phyloP scores from a whole-genome alignment of 2,888 invertebrate genomes.

The Drosophila pullipes region DNA sequence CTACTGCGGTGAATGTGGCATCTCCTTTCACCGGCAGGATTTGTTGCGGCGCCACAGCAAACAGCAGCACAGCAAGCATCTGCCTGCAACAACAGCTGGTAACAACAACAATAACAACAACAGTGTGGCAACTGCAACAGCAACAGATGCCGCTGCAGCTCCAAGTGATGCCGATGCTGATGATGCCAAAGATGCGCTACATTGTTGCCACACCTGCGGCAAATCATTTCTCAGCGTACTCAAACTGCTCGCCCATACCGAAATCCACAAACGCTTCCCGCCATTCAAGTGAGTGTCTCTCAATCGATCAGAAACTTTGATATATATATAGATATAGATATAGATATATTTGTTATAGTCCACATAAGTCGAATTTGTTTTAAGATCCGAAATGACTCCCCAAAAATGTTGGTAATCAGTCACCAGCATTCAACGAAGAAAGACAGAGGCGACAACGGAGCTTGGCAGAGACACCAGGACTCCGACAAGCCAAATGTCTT shows the following conservation, averaged over 20 bases:
- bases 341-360: too few species aligned
- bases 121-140: neutral
- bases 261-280: slow-evolving; percentile 89
- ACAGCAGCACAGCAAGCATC: slow-evolving; percentile 80
- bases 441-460: too few species aligned
- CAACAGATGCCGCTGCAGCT: slow-evolving; percentile 16
- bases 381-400: too few species aligned
- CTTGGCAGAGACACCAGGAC: too few species aligned
- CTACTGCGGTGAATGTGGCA: slow-evolving; percentile 91
- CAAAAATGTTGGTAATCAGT: too few species aligned
- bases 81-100: neutral
- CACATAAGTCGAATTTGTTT: too few species aligned
- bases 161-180: slow-evolving; percentile 62
- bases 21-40: slow-evolving; percentile 92
- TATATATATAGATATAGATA: too few species aligned
- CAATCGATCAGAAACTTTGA: neutral
- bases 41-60: slow-evolving; percentile 90
- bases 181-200: slow-evolving; percentile 83
- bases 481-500: too few species aligned
- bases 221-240: slow-evolving; percentile 91
- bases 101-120: neutral
- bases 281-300: slow-evolving; percentile 85
- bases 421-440: too few species aligned
- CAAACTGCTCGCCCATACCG: slow-evolving; percentile 92
- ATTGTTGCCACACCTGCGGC: slow-evolving; percentile 92